Conservation (phyloP, 2,888 invertebrate species). For the Elaeidobius kamerunicus region DNA sequence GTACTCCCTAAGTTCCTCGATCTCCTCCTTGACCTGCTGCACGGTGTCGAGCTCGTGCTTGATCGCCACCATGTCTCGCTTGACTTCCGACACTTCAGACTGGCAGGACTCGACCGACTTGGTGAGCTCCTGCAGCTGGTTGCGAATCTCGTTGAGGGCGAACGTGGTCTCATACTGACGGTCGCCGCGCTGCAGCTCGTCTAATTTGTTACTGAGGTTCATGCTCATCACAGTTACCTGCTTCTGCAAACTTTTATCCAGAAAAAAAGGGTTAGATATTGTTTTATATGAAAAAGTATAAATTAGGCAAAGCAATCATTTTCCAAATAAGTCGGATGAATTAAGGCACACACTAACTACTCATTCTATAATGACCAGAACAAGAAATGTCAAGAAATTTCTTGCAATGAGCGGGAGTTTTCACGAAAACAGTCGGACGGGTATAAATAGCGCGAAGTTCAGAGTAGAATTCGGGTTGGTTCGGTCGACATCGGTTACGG, state of each 20-base stretch:
- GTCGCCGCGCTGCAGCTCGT: constrained; percentile 84
- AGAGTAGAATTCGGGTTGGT: too few species aligned
- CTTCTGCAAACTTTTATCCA: constrained; percentile 82
- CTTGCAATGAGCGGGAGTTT: too few species aligned
- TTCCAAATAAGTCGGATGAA: too few species aligned
- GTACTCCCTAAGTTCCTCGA: constrained; percentile 88
- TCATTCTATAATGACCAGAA: too few species aligned
- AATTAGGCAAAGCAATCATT: too few species aligned
- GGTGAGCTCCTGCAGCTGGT: constrained; percentile 89
- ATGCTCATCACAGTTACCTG: constrained; percentile 98
- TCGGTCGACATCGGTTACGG: too few species aligned
- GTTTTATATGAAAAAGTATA: neutral
- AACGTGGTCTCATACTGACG: constrained; percentile 91
- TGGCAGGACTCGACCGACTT: constrained; percentile 94
- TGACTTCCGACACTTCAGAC: constrained; percentile 90
- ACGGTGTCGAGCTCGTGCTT: constrained; percentile 92
- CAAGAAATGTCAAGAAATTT: too few species aligned
- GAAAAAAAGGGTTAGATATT: neutral
- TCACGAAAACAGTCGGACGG: too few species aligned
- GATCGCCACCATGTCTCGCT: constrained; percentile 93
- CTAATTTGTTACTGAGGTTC: constrained; percentile 91
- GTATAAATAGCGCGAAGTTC: too few species aligned
- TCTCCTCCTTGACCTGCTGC: constrained; percentile 93
- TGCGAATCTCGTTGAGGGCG: constrained; percentile 89
- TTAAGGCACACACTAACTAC: too few species aligned